A percentile compares a stretch with the other conserved stretches of the same genome.
Evolutionary conservation across 2,888 invertebrate genomes (phyloP).

Genomic region (Cosmia pyralina): DNA sequence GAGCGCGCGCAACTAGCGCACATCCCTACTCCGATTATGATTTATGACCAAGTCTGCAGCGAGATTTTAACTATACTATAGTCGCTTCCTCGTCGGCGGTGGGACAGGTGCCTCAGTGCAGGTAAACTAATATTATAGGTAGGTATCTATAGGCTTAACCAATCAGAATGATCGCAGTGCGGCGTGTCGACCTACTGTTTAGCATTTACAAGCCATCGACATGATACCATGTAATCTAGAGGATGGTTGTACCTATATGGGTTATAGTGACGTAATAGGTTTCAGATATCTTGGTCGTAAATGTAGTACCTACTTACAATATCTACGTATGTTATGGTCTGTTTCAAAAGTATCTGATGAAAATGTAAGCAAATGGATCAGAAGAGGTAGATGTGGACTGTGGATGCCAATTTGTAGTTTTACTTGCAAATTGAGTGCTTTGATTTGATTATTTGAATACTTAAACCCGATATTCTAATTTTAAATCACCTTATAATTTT

Average conservation of each 20-base stretch:
- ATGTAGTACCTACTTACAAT: conserved; percentile 12
- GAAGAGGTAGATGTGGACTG: too few relatives aligned
- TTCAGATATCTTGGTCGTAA: neutral
- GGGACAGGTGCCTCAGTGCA: neutral
- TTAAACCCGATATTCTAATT: too few relatives aligned
- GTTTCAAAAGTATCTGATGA: too few relatives aligned
- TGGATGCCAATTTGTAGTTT: too few relatives aligned
- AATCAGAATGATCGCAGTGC: conserved; percentile 23
- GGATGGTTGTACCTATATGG: conserved; percentile 12
- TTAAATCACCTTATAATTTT: too few relatives aligned
- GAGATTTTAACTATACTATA: too few relatives aligned
- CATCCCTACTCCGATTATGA: too few relatives aligned
- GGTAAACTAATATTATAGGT: neutral
- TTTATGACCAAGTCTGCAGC: too few relatives aligned
- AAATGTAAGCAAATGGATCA: too few relatives aligned
- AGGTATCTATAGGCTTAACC: conserved; percentile 6
- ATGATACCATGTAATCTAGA: conserved; percentile 20
- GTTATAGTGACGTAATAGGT: conserved; percentile 11
- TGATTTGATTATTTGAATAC: neutral
- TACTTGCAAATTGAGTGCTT: too few relatives aligned
- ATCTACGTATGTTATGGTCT: too few relatives aligned
- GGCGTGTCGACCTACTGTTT: conserved; percentile 31
- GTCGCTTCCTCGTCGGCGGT: neutral
- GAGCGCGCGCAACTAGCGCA: too few relatives aligned
- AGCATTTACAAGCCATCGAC: conserved; percentile 47